Evolutionary conservation across 2,888 invertebrate species (phyloP).

Genomic region (Elmis aenea): DNA sequence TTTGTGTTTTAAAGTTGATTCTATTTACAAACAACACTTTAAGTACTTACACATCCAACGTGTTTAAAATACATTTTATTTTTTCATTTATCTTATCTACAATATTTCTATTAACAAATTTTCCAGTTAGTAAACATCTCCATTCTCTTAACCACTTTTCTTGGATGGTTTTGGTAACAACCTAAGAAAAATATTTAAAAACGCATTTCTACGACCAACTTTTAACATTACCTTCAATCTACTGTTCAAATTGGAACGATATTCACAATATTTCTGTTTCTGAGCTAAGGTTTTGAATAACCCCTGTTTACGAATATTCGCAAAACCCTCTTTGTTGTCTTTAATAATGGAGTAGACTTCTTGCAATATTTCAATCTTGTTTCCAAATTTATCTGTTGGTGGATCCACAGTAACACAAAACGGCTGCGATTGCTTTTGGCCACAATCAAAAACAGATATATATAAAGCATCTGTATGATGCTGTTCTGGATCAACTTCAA

Average conservation of each 20-base stretch:
- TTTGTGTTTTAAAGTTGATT: too few species aligned
- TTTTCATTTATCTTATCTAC: slow-evolving; percentile 47
- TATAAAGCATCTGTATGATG: slow-evolving; percentile 33
- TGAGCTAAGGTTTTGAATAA: slow-evolving; percentile 11
- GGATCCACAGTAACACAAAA: slow-evolving; percentile 32
- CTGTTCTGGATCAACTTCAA: slow-evolving; percentile 28
- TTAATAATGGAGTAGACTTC: slow-evolving; percentile 33
- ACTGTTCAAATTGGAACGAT: slow-evolving; percentile 15
- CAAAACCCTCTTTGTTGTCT: slow-evolving; percentile 27
- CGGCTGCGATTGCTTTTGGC: slow-evolving; percentile 30
- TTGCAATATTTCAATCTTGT: slow-evolving; percentile 26
- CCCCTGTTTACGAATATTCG: slow-evolving; percentile 16
- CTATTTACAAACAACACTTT: too few species aligned
- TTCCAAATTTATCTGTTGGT: slow-evolving; percentile 25
- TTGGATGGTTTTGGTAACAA: slow-evolving; percentile 56
- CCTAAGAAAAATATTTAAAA: slow-evolving; percentile 43
- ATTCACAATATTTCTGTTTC: slow-evolving; percentile 25
- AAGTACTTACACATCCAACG: slow-evolving; percentile 10
- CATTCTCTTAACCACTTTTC: slow-evolving; percentile 61
- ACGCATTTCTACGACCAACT: neutral
- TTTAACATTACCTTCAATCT: slow-evolving; percentile 17
- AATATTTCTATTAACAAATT: slow-evolving; percentile 47
- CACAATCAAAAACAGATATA: slow-evolving; percentile 40
- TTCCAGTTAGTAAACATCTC: slow-evolving; percentile 59
- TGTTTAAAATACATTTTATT: slow-evolving; percentile 44